A percentile compares a stretch with the other conserved stretches of the same genome.
These are phyloP conservation scores for Ophioninae sp. DNA, from an alignment of 2,888 invertebrate species.

Conservation along the genomic window DNA sequence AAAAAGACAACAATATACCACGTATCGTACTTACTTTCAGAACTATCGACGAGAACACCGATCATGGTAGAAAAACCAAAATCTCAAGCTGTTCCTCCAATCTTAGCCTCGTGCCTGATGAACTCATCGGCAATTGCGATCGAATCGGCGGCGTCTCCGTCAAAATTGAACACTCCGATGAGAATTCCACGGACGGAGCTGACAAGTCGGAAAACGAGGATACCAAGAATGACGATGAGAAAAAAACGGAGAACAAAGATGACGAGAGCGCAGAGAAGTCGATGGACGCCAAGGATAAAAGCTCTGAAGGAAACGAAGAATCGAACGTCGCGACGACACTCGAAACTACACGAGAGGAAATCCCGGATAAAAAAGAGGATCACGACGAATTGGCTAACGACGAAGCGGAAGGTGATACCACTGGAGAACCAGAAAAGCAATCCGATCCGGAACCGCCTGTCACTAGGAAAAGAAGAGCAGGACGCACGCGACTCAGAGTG, in stretches of 20 bases:
- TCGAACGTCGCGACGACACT: not conserved
- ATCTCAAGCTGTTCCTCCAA: slow-evolving; percentile 79
- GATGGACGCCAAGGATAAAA: slow-evolving; percentile 1
- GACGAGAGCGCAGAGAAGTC: not conserved
- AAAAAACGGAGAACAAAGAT: slow-evolving; percentile 36
- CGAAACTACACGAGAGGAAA: not conserved
- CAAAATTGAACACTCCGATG: slow-evolving; percentile 78
- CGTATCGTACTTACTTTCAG: slow-evolving; percentile 85
- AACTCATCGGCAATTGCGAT: slow-evolving; percentile 75
- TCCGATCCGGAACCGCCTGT: slow-evolving; percentile 63
- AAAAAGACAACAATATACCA: slow-evolving; percentile 81
- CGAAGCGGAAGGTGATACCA: slow-evolving; percentile 44
- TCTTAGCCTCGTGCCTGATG: slow-evolving; percentile 77
- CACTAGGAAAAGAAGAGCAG: slow-evolving; percentile 73
- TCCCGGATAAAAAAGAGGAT: slow-evolving; percentile 21
- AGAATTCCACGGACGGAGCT: slow-evolving; percentile 70
- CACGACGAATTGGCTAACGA: slow-evolving; percentile 1
- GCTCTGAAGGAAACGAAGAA: slow-evolving; percentile 52
- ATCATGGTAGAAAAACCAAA: slow-evolving; percentile 78
- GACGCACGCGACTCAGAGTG: slow-evolving; percentile 71
- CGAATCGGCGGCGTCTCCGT: slow-evolving; percentile 79
- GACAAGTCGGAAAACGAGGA: slow-evolving; percentile 83
- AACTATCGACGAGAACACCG: slow-evolving; percentile 81
- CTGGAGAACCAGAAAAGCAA: slow-evolving; percentile 33
- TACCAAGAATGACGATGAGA: slow-evolving; percentile 68